These are phyloP conservation scores for Pocillopora grandis DNA, from an alignment of 92 coral and sea anemone species.

Conservation along the genomic window DNA sequence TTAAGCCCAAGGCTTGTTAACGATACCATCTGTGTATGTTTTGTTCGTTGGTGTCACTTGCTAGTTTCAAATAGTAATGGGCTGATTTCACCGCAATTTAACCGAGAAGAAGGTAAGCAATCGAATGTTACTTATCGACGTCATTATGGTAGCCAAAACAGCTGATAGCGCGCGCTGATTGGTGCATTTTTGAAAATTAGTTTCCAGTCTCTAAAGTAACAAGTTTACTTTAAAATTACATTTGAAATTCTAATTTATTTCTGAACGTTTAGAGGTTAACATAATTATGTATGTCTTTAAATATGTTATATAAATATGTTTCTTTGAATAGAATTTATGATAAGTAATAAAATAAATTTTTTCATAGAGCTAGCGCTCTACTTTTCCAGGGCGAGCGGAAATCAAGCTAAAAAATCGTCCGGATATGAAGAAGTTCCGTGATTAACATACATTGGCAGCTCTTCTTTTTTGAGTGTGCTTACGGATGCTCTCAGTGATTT, in stretches of 20 bases:
- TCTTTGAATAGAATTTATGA: too few relatives aligned
- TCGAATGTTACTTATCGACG: constrained; percentile 7
- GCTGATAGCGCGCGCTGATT: constrained; percentile 34
- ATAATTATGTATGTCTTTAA: too few relatives aligned
- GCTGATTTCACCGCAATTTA: not conserved
- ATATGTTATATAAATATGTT: too few relatives aligned
- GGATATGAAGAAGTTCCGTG: not conserved
- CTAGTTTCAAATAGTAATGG: not conserved
- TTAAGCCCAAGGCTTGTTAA: constrained; percentile 65
- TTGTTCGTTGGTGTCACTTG: not conserved
- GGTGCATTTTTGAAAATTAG: constrained; percentile 5
- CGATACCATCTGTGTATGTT: constrained; percentile 36
- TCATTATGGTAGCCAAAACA: constrained; percentile 13
- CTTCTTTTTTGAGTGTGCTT: constrained; percentile 67
- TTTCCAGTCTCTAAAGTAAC: constrained; percentile 5
- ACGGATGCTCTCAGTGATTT: constrained; percentile 78
- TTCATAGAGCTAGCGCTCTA: too few relatives aligned
- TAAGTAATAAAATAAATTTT: too few relatives aligned
- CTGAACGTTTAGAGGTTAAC: too few relatives aligned
- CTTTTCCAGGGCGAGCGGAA: too few relatives aligned
- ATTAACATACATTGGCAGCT: constrained; percentile 19
- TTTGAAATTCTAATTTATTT: too few relatives aligned
- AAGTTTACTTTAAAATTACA: too few relatives aligned
- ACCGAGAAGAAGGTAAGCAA: not conserved
- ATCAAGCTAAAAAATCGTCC: too few relatives aligned